These are phyloP conservation scores for Bagarius yarrelli DNA, from an alignment of 2,113 vertebrate genomes.

Conservation along the genomic window DNA sequence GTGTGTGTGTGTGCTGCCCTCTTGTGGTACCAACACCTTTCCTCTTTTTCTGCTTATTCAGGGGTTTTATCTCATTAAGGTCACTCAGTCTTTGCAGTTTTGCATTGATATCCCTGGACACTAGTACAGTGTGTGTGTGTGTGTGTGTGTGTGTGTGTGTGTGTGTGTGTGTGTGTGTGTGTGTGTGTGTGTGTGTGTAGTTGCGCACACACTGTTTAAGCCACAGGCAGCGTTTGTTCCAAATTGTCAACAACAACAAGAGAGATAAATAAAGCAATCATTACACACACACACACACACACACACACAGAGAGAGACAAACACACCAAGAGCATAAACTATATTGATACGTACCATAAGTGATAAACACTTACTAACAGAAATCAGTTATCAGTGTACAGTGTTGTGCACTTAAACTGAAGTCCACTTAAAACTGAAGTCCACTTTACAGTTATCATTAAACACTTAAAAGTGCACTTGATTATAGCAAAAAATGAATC, in stretches of 20 bases:
- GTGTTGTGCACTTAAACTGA: no score
- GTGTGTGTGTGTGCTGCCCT: slow-evolving; percentile 5
- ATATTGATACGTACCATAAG: no score
- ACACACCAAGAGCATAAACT: slow-evolving; percentile 10
- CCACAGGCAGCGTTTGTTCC: slow-evolving; percentile 15
- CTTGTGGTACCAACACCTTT: background rate
- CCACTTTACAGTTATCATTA: no score
- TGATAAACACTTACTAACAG: no score
- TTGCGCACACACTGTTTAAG: slow-evolving; percentile 16
- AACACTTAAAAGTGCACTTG: no score
- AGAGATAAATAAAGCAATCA: slow-evolving; percentile 2
- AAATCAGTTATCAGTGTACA: no score
- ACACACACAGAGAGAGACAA: background rate
- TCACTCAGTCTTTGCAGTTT: slow-evolving; percentile 6
- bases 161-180: slow-evolving; percentile 3
- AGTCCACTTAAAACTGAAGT: no score
- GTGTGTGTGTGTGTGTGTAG: background rate
- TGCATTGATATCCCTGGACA: slow-evolving; percentile 24
- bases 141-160: background rate
- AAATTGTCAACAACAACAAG: background rate
- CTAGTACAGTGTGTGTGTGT: slow-evolving; percentile 44
- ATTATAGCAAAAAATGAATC: no score
- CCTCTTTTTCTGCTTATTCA: background rate
- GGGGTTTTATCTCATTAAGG: slow-evolving; percentile 5
- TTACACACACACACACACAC: background rate